A percentile compares a stretch with the other conserved stretches of the same genome.
These are phyloP conservation scores for Heliconius hewitsoni DNA, from an alignment of 1,140 invertebrate genomes.

Conservation along the genomic window DNA sequence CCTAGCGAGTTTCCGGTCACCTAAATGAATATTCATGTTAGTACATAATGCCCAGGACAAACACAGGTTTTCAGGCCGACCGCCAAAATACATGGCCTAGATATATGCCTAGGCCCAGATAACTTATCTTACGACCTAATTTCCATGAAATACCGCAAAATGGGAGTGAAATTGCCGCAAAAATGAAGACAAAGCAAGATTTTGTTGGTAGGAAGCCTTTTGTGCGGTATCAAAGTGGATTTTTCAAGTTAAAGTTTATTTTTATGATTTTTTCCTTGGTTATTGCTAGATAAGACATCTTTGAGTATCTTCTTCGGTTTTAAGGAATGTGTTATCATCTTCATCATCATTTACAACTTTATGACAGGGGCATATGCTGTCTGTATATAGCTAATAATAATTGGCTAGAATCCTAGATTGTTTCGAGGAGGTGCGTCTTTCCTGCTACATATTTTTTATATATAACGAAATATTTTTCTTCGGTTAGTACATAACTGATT, in stretches of 20 bases:
- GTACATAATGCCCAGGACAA: constrained; percentile 32
- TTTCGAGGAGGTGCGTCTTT: too few species aligned
- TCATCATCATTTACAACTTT: too few species aligned
- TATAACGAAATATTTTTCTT: too few species aligned
- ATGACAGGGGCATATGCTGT: too few species aligned
- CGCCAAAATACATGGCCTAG: constrained; percentile 35
- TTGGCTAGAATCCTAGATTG: too few species aligned
- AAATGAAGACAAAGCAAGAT: constrained; percentile 15
- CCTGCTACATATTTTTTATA: too few species aligned
- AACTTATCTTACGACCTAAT: constrained; percentile 29
- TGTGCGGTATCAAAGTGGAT: background rate
- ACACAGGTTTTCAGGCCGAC: constrained; percentile 35
- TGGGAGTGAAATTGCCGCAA: constrained; percentile 8
- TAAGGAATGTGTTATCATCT: too few species aligned
- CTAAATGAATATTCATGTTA: constrained; percentile 34
- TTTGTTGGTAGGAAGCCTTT: background rate
- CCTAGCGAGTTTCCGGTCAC: constrained; percentile 30
- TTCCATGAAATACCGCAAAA: constrained; percentile 11
- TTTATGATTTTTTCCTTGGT: background rate
- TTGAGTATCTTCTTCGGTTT: too few species aligned
- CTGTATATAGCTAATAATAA: too few species aligned
- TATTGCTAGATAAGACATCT: too few species aligned
- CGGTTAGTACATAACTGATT: too few species aligned
- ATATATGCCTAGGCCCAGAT: constrained; percentile 33
- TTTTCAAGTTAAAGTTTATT: background rate